Base-by-base conservation (phyloP, 2,797 vertebrate species). In the Antennarius maculatus region DNA sequence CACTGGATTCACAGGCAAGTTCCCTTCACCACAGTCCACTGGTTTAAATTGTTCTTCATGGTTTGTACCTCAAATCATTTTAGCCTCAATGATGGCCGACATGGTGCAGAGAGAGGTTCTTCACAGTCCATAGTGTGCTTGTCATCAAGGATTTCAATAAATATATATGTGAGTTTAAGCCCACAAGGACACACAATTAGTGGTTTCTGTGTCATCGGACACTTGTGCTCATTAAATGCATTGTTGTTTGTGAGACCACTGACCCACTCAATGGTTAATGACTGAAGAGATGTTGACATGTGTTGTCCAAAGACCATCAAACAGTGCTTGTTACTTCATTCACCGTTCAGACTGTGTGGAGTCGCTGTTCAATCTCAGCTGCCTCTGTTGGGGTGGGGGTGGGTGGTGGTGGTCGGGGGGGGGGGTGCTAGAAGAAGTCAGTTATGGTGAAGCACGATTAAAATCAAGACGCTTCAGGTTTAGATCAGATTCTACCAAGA, bases 1-100 rank as follows among this genome's bases (percentile, higher is more conserved):
- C 60, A 59, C 41, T 51, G 59, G 62, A 79, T 70, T 58, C 42
- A 51, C 48, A 46, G 55, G 58, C 51, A 59, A 70, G 61, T 47
- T 61, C 54, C 47, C 69, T 54, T 71, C 54, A 55, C 49, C 52
- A 34, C 45, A 69, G 73, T 66, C 66, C 59, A 69, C 54, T 10
- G 50, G 46, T 71, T 71, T 66, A 54, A 79, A 76, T 55, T 13
- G 2, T 42, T 34, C 16, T 61, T 56, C 28, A 58, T n/a, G 11
- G 5, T 2, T 51, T 23, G 23, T 23, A 28, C 71, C 49, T 34
- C 7, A 8, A 8, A 34, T 34, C 31, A 34, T 34, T 34, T 34
- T 34, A 34, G 68, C 16, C 43, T 46, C 1, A 3, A 27, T 23
- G 16, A 15, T 59, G 57, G 72, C 66, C 55, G 37, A 63, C 37